These are phyloP conservation scores for Eulemur mongoz DNA, from an alignment of 2,797 vertebrate genomes.

Conservation along the genomic window DNA sequence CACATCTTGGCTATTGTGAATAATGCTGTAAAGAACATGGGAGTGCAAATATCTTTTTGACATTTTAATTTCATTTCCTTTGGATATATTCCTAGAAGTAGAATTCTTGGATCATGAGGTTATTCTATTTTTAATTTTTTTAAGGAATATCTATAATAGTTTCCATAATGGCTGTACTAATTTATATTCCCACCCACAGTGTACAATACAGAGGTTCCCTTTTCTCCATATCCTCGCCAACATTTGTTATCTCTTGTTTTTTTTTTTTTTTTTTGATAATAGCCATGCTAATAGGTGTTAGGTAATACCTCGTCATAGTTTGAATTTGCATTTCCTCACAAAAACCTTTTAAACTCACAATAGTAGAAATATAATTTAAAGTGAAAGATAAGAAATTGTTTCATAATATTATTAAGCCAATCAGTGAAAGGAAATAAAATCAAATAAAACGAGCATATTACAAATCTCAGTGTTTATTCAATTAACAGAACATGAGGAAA, in stretches of 20 bases:
- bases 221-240: not conserved
- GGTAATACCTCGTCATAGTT: not conserved
- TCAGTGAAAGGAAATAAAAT: not conserved
- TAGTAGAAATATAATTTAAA: not conserved
- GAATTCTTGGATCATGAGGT: not conserved
- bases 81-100: not conserved
- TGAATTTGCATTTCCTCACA: not conserved
- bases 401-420: not conserved
- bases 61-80: not conserved
- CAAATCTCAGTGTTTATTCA: not conserved
- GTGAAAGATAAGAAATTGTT: not conserved
- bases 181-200: not conserved
- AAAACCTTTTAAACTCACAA: slow-evolving; percentile 19
- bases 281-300: not conserved
- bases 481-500: not conserved
- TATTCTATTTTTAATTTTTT: not conserved
- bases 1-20: not conserved
- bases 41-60: not conserved
- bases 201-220: too few relatives aligned
- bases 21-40: not conserved
- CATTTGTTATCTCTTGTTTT: not conserved
- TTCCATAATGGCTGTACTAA: not conserved
- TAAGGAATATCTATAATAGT: not conserved
- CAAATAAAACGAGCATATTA: not conserved
- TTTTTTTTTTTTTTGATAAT: not conserved